Evolutionary conservation across 2,888 invertebrate genomes (phyloP).

Genomic region (Cephalotes varians): DNA sequence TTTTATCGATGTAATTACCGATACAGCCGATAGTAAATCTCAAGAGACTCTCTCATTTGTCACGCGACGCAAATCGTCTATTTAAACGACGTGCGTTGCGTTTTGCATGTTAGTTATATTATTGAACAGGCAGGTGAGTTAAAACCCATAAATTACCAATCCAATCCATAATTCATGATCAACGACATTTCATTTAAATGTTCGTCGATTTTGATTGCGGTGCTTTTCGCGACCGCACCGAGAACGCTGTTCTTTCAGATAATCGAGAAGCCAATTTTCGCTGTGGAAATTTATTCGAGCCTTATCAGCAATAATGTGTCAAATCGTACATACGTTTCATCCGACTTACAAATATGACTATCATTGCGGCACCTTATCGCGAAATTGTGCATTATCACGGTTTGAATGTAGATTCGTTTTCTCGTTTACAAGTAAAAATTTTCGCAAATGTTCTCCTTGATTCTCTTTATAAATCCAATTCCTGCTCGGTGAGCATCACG

Average conservation of each 20-base stretch:
- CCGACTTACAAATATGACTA: constrained; percentile 11
- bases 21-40: not conserved
- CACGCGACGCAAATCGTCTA: not conserved
- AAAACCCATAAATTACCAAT: constrained; percentile 20
- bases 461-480: constrained; percentile 20
- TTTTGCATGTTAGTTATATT: constrained; percentile 23
- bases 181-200: constrained; percentile 25
- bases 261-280: not conserved
- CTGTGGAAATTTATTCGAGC: constrained; percentile 12
- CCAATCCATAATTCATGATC: constrained; percentile 37
- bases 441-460: not conserved
- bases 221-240: not conserved
- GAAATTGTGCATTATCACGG: constrained; percentile 57
- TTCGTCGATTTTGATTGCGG: not conserved
- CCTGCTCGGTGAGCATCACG: not conserved
- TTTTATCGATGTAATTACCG: not conserved
- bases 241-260: not conserved
- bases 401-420: constrained; percentile 1
- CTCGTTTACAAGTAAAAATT: not conserved
- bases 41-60: not conserved
- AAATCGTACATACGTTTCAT: not conserved
- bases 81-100: constrained; percentile 15
- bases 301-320: constrained; percentile 18
- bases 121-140: constrained; percentile 22
- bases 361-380: constrained; percentile 53